phyloP scores from a whole-genome alignment of 1,140 invertebrate genomes.

The Bombyx mandarina region DNA sequence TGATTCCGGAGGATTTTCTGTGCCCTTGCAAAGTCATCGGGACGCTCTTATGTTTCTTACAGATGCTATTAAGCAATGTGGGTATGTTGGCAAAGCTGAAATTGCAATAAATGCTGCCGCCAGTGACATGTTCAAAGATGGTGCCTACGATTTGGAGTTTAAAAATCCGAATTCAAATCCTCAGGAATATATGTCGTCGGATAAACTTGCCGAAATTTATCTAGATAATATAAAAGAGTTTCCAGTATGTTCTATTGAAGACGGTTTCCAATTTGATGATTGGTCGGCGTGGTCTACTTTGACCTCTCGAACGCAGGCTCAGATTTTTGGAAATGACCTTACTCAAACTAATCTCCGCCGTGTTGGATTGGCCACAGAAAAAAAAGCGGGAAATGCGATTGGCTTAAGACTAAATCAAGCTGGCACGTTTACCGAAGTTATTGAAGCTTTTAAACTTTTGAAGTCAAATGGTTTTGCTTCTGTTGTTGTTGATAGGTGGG shows the following conservation, averaged over 20 bases:
- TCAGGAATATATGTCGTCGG: constrained; percentile 80
- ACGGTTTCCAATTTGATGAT: constrained; percentile 97
- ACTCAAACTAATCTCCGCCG: constrained; percentile 88
- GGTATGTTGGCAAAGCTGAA: constrained; percentile 89
- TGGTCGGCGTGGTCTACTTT: constrained; percentile 93
- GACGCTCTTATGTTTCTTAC: constrained; percentile 91
- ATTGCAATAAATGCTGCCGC: constrained; percentile 99
- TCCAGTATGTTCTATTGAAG: constrained; percentile 96
- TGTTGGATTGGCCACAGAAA: constrained; percentile 93
- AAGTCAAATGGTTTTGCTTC: constrained; percentile 94
- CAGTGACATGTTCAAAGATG: constrained; percentile 91
- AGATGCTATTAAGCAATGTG: constrained; percentile 91
- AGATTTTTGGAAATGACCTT: constrained; percentile 95
- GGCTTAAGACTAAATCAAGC: constrained; percentile 98
- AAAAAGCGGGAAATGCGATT: constrained; percentile 95
- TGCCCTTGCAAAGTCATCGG: constrained; percentile 94
- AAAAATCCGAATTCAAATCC: constrained; percentile 93
- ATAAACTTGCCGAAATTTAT: constrained; percentile 89
- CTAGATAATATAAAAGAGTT: constrained; percentile 91
- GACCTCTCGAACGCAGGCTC: constrained; percentile 81
- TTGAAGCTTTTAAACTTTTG: constrained; percentile 90
- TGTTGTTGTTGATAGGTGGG: constrained; percentile 91
- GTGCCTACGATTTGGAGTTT: constrained; percentile 95
- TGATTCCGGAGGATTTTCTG: constrained; percentile 98
- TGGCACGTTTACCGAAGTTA: constrained; percentile 95